These are phyloP conservation scores for Subacronicta megacephala DNA, from an alignment of 2,888 invertebrate genomes.

Conservation along the genomic window DNA sequence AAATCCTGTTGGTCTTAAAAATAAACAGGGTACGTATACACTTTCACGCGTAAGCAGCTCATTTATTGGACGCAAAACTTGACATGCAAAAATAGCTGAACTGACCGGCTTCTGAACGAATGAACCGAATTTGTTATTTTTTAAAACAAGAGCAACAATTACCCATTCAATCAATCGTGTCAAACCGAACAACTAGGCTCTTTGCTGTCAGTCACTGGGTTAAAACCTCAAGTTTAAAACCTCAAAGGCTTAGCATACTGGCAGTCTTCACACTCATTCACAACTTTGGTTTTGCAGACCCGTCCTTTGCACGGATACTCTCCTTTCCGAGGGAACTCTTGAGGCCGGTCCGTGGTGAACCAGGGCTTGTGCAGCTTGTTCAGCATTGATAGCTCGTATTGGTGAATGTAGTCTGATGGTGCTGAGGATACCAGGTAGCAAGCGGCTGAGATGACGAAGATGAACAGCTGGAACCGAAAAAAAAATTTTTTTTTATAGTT, in stretches of 20 bases:
- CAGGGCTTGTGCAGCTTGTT: conserved; percentile 71
- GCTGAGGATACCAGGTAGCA: conserved; percentile 52
- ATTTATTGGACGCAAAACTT: too few species aligned
- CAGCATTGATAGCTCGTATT: conserved; percentile 64
- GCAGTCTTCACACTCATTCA: conserved; percentile 60
- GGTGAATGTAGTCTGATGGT: conserved; percentile 44
- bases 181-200: too few species aligned
- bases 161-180: too few species aligned
- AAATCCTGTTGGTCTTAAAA: too few species aligned
- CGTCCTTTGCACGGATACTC: conserved; percentile 67
- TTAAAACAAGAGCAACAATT: too few species aligned
- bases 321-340: conserved; percentile 69
- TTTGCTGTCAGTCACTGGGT: not conserved
- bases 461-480: conserved; percentile 55
- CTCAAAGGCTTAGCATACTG: conserved; percentile 62
- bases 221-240: not conserved
- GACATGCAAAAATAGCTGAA: too few species aligned
- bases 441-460: conserved; percentile 35
- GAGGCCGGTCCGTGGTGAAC: conserved; percentile 59
- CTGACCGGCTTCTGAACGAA: too few species aligned
- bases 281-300: conserved; percentile 57
- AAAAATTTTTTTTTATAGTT: too few species aligned
- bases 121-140: too few species aligned
- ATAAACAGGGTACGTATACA: too few species aligned
- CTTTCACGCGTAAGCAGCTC: too few species aligned